A percentile compares a stretch with the other conserved stretches of the same genome.
Conservation (phyloP, 2,888 invertebrate genomes). For the Myathropa florea region DNA sequence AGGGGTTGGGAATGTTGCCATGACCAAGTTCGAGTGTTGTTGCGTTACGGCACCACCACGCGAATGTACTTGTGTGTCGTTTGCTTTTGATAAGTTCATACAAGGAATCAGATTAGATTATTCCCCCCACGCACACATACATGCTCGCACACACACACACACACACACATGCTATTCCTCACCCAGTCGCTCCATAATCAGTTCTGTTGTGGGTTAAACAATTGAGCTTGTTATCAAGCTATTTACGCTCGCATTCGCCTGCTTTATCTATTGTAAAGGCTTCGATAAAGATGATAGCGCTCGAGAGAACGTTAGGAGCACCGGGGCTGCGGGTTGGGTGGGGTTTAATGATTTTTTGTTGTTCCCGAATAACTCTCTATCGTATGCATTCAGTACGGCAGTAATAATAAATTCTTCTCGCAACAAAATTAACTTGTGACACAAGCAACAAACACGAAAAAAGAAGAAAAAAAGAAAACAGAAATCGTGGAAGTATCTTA, state of each 20-base stretch:
- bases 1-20: too few relatives aligned
- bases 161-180: not conserved
- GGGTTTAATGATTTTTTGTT: not conserved
- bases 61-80: not conserved
- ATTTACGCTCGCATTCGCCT: slow-evolving; percentile 40
- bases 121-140: not conserved
- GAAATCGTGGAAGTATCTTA: not conserved
- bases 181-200: not conserved
- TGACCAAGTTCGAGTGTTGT: not conserved
- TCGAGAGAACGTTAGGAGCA: slow-evolving; percentile 4
- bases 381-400: slow-evolving; percentile 10
- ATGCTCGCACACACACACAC: not conserved
- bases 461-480: not conserved
- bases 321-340: not conserved
- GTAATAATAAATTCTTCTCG: slow-evolving; percentile 14
- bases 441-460: slow-evolving; percentile 27
- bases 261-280: slow-evolving; percentile 52
- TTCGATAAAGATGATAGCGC: slow-evolving; percentile 49
- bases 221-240: slow-evolving; percentile 48
- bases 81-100: slow-evolving; percentile 25
- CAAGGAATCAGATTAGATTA: slow-evolving; percentile 50
- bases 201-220: slow-evolving; percentile 22
- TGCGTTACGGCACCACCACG: not conserved
- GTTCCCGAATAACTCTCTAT: slow-evolving; percentile 7
- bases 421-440: slow-evolving; percentile 32